These are phyloP conservation scores for Brachirus orientalis DNA, from an alignment of 2,113 vertebrate genomes.

Conservation along the genomic window DNA sequence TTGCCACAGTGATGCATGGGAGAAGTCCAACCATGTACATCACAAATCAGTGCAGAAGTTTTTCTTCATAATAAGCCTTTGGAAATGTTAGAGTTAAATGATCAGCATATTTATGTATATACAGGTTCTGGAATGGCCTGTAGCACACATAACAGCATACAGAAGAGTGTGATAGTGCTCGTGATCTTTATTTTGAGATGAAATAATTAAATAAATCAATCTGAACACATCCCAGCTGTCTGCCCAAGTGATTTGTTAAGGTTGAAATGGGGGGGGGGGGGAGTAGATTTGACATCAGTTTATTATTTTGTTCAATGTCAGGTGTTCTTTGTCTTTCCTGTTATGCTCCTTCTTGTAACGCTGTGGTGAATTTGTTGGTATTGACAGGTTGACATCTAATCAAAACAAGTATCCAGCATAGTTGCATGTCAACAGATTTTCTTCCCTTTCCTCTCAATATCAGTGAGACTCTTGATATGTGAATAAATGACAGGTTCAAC, in stretches of 20 bases:
- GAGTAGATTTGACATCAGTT: not conserved
- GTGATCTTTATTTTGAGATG: not conserved
- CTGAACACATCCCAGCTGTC: not conserved
- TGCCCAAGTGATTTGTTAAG: not conserved
- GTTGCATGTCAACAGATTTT: not conserved
- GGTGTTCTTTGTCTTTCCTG: not conserved
- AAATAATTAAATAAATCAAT: not conserved
- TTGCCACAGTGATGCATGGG: too few relatives aligned
- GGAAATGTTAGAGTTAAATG: too few relatives aligned
- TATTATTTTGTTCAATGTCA: not conserved
- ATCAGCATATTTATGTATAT: too few relatives aligned
- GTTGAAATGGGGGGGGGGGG: too few relatives aligned
- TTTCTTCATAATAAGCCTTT: too few relatives aligned
- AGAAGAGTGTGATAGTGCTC: too few relatives aligned
- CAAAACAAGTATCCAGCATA: conserved; percentile 2
- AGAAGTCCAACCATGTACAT: too few relatives aligned
- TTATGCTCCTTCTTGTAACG: not conserved
- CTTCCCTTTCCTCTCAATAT: not conserved
- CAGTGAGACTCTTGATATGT: not conserved
- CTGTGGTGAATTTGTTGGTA: not conserved
- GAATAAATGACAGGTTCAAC: conserved; percentile 5
- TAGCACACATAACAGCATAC: too few relatives aligned
- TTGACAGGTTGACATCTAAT: conserved; percentile 3
- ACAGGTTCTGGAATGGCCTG: too few relatives aligned
- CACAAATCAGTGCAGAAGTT: too few relatives aligned